Evolutionary conservation across 1,140 invertebrate species (phyloP), one percentile per base, ranked within the genome.

Genomic region (Lasioglossum baleicum): DNA sequence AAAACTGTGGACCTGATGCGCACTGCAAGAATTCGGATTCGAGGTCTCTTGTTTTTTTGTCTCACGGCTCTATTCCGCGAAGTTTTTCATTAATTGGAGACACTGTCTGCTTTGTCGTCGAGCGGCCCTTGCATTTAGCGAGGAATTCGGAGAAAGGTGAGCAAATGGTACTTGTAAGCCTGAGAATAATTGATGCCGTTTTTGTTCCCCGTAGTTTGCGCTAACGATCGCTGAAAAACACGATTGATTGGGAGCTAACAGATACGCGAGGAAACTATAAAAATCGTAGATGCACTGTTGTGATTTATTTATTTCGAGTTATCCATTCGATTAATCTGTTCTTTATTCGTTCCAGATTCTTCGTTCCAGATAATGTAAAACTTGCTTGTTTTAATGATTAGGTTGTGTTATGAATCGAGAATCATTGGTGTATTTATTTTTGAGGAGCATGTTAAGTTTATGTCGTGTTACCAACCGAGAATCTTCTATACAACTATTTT

Each of bases 1-100:
- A 35, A 4, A 35, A 35, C 35, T 35, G 5, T 35, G 35, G 35
- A 5, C 2, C 5, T 35, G 3, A 35, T 35, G 3, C 44, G 44
- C 13, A 2, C 44, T 48, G 26, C 26, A 26, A 35, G 44, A 13
- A 51, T 51, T 2, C 2, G 13, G 48, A 17, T n/a, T n/a, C n/a
- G n/a, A n/a, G n/a, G 13, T 42, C 35, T 65, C 44, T 31, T 56
- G 31, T n/a, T n/a, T 31, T 66, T 11, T 11, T 26, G 7, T 20
- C 20, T 17, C 17, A 31, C 7, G n/a, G 42, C 44, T 22, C 70
- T 11, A 58, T 79, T 44, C 42, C 13, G 22, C 31, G 17, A 11
- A 15, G 15, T 73, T 79, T 79, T 79, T 73, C 69, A 51, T 79
- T 79, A 79, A 79, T 79, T 79, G 61, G 69, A 73, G 35, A 56